These are phyloP conservation scores for Frankliniella intonsa DNA, from an alignment of 2,888 invertebrate species.

Conservation along the genomic window DNA sequence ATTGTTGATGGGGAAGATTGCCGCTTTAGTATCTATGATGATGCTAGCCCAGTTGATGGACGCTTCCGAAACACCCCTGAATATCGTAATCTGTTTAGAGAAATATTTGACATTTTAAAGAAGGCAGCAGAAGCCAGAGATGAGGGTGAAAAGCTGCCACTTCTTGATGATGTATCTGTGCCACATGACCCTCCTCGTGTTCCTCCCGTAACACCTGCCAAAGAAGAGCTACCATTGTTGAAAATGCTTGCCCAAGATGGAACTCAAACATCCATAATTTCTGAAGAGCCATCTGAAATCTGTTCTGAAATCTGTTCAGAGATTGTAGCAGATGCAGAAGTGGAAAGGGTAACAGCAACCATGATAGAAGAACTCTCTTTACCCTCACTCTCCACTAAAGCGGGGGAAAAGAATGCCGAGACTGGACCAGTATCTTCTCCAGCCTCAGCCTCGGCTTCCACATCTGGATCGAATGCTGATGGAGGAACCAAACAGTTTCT, in stretches of 20 bases:
- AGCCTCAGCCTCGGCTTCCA: slow-evolving; percentile 27
- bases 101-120: slow-evolving; percentile 77
- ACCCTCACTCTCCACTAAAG: neutral
- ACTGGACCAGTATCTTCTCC: slow-evolving; percentile 21
- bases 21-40: slow-evolving; percentile 79
- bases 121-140: slow-evolving; percentile 79
- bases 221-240: slow-evolving; percentile 41
- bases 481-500: neutral
- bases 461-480: slow-evolving; percentile 2
- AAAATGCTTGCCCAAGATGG: slow-evolving; percentile 35
- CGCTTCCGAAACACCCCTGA: slow-evolving; percentile 78
- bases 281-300: slow-evolving; percentile 34
- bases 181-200: slow-evolving; percentile 49
- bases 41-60: slow-evolving; percentile 72
- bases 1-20: slow-evolving; percentile 82
- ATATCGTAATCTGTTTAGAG: slow-evolving; percentile 73
- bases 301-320: slow-evolving; percentile 12
- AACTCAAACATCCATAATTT: slow-evolving; percentile 30
- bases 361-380: neutral
- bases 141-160: slow-evolving; percentile 68
- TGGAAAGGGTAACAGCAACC: neutral
- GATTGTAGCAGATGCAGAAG: slow-evolving; percentile 5
- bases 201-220: slow-evolving; percentile 64
- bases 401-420: slow-evolving; percentile 25
- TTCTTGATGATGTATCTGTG: slow-evolving; percentile 56